These are phyloP conservation scores for Hippoglossus stenolepis DNA, from an alignment of 2,113 vertebrate genomes.

Conservation along the genomic window DNA sequence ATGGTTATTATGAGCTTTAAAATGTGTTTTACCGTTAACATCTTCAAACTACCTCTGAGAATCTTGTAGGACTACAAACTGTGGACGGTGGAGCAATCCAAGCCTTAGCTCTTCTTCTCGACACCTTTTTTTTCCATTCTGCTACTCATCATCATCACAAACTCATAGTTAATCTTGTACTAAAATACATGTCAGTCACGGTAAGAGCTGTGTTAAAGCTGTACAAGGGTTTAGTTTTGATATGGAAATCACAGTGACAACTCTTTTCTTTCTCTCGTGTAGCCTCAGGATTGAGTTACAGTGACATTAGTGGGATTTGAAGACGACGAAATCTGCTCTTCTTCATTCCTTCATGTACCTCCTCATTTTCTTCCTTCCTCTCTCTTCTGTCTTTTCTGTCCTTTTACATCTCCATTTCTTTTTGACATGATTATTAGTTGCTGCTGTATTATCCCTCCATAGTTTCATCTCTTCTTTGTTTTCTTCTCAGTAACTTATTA, in stretches of 20 bases:
- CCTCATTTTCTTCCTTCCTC: background rate
- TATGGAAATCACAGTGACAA: constrained; percentile 5
- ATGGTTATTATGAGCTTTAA: constrained; percentile 14
- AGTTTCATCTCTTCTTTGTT: too few species aligned
- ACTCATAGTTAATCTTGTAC: background rate
- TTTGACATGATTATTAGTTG: too few species aligned
- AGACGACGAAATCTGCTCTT: background rate
- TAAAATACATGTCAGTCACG: constrained; percentile 2
- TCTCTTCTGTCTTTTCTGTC: background rate
- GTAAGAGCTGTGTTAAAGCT: background rate
- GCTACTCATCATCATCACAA: background rate
- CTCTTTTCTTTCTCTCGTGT: background rate
- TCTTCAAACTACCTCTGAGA: background rate
- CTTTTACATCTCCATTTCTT: too few species aligned
- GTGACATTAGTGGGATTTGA: background rate
- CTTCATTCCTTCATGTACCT: background rate
- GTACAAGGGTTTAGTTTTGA: background rate
- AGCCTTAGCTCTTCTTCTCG: background rate
- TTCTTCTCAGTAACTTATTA: too few species aligned
- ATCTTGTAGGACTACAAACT: background rate
- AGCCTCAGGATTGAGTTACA: constrained; percentile 15
- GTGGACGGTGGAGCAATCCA: background rate
- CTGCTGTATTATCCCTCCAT: too few species aligned
- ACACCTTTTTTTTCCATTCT: too few species aligned
- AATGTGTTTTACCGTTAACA: constrained; percentile 22